Conservation (phyloP, 2,888 invertebrate genomes). For the Zaprionus lineosus region DNA sequence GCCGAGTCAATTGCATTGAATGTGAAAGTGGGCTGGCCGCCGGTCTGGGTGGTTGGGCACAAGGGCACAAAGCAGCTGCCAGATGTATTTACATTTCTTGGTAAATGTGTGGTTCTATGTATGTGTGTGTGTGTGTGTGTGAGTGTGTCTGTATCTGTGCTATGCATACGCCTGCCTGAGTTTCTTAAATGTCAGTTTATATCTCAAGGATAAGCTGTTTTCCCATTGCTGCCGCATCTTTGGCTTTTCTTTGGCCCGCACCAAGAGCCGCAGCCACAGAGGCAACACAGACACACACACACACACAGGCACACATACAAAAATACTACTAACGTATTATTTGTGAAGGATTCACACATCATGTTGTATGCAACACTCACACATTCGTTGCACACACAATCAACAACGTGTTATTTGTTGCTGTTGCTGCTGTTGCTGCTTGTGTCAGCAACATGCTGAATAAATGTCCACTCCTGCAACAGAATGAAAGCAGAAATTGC, state of each 20-base stretch:
- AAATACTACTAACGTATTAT: constrained; percentile 27
- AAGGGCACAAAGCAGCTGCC: constrained; percentile 50
- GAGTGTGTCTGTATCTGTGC: constrained; percentile 33
- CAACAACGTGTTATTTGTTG: constrained; percentile 11
- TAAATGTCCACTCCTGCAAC: constrained; percentile 25
- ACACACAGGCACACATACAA: constrained; percentile 1
- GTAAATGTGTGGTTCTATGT: constrained; percentile 10
- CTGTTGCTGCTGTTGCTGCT: background rate
- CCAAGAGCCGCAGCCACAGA: too few species aligned
- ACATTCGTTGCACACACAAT: constrained; percentile 26
- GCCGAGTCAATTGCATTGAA: constrained; percentile 57
- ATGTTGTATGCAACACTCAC: constrained; percentile 50
- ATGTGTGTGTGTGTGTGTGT: constrained; percentile 23
- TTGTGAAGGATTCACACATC: constrained; percentile 59
- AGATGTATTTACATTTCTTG: constrained; percentile 60
- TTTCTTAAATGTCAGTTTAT: constrained; percentile 78
- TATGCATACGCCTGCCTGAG: constrained; percentile 70
- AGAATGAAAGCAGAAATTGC: constrained; percentile 29
- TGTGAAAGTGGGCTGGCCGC: constrained; percentile 1
- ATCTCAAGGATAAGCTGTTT: constrained; percentile 79
- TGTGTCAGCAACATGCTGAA: constrained; percentile 2
- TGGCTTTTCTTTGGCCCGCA: constrained; percentile 34
- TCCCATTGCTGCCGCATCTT: constrained; percentile 59
- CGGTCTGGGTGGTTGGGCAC: constrained; percentile 12
- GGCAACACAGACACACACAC: constrained; percentile 14